Evolutionary conservation across 1,140 invertebrate species (phyloP).

Genomic region (Phymastichus coffea): DNA sequence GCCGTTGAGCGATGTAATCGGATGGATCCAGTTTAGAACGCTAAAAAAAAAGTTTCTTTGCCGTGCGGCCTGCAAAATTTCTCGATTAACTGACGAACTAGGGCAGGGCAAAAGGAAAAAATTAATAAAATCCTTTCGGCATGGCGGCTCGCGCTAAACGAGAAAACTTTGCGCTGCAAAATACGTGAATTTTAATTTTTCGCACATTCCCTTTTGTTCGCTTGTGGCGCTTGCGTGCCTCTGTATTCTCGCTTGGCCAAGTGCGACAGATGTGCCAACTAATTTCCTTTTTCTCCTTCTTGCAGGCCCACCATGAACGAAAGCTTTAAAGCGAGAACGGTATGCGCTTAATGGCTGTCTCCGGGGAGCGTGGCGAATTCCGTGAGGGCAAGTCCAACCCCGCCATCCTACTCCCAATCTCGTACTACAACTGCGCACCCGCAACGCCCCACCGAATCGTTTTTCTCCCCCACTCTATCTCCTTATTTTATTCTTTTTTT

Average conservation of each 20-base stretch:
- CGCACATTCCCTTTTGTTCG: no score
- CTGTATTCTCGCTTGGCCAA: not conserved
- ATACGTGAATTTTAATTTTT: conserved; percentile 20
- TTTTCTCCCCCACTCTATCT: no score
- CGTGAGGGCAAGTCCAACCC: conserved; percentile 15
- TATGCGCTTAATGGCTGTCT: conserved; percentile 41
- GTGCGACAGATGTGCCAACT: conserved; percentile 42
- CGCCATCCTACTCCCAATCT: not conserved
- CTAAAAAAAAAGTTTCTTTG: no score
- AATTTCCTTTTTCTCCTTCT: conserved; percentile 34
- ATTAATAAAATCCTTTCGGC: conserved; percentile 5
- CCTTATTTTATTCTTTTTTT: no score
- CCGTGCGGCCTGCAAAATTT: no score
- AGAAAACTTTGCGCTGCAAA: conserved; percentile 3
- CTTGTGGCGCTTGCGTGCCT: not conserved
- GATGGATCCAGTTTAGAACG: no score
- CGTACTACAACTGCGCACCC: no score
- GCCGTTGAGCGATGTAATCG: no score
- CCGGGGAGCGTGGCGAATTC: conserved; percentile 31
- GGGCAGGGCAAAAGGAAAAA: not conserved
- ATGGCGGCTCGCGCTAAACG: not conserved
- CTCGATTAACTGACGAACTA: no score
- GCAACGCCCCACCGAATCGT: no score
- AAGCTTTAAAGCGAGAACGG: conserved; percentile 23
- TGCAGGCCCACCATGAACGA: not conserved